Evolutionary conservation across 2,113 vertebrate species (phyloP).

Genomic region (Bufo bufo): DNA sequence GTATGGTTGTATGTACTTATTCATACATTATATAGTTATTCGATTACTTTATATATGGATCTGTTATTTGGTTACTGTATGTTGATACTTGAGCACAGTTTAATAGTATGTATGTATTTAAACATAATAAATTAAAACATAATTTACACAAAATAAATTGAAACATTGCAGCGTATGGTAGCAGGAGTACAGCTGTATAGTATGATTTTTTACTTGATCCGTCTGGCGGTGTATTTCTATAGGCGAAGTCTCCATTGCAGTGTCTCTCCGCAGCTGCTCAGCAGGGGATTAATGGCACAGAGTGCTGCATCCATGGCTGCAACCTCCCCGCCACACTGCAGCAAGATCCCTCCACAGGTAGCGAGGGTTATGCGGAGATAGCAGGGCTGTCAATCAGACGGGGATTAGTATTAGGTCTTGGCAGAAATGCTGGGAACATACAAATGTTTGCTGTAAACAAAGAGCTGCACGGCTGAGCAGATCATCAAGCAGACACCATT

Average conservation of each 20-base stretch:
- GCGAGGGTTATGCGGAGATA: conserved; percentile 20
- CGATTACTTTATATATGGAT: too few species aligned
- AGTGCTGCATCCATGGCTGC: conserved; percentile 42
- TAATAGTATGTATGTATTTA: too few species aligned
- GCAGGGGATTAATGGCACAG: conserved; percentile 42
- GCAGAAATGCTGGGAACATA: conserved; percentile 61
- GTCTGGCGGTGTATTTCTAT: not conserved
- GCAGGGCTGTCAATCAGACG: not conserved
- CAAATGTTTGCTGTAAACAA: conserved; percentile 69
- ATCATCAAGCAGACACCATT: conserved; percentile 60
- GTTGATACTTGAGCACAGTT: too few species aligned
- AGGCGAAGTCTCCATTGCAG: not conserved
- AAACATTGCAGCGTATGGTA: too few species aligned
- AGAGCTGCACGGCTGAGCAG: conserved; percentile 59
- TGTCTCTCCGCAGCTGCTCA: conserved; percentile 43
- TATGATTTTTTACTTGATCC: not conserved
- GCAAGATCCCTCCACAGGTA: conserved; percentile 38
- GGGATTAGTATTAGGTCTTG: conserved; percentile 66
- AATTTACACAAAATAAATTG: too few species aligned
- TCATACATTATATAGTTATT: too few species aligned
- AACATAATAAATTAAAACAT: too few species aligned
- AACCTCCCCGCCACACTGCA: conserved; percentile 37
- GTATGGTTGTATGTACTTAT: too few species aligned
- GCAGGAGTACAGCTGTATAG: too few species aligned
- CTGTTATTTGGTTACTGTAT: too few species aligned